Evolutionary conservation across 2,113 vertebrate species (phyloP), one percentile per base, ranked within the genome.

Genomic region (Physeter macrocephalus): DNA sequence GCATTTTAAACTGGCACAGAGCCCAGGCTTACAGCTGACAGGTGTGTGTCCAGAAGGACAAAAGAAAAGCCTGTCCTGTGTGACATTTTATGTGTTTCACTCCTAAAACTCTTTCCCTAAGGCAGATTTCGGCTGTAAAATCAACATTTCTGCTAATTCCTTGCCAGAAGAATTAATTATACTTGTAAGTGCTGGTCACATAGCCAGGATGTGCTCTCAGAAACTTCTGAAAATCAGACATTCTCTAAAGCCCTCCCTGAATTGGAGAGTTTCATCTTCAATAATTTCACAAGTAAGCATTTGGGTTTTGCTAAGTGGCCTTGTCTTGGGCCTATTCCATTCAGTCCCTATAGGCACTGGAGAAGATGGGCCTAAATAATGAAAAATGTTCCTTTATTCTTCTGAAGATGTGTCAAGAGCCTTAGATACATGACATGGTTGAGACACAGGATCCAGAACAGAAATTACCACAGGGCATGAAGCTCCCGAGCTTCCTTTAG

Each of bases 1-100:
- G 36, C 8, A 41, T 83, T 91, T 72, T 31, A 84, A 78, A 36
- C 39, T 92, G 96, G 94, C 92, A n/a, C 27, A 14, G 61, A 87
- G 87, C 95, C 96, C 57, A 84, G 72, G 54, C 41, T 96, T 57
- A 49, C 97, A 96, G 78, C 83, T 96, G 92, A 94, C 96, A 96
- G 95, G 86, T 97, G 82, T 90, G 41, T 88, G 64, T 96, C 77
- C 86, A 88, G 82, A 94, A 93, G 62, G 93, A 36, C 84, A 31
- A 87, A 78, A 87, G 74, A 94, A 96, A 96, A 43, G 78, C 36
- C 46, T 84, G 36, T 66, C 64, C 41, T 54, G 13, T 5, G 25
- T 87, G 88, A 94, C 61, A 94, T 75, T 92, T 90, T 36, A 92
- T 80, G 71, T 3, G 46, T 74, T 83, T 95, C 82, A 36, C 36